Percentiles rank a stretch among this genome's conserved stretches.
Evolutionary conservation across 30 jellyfish, hydroid and myxozoan genomes (phyloP).

Genomic region (Hydractinia echinata): DNA sequence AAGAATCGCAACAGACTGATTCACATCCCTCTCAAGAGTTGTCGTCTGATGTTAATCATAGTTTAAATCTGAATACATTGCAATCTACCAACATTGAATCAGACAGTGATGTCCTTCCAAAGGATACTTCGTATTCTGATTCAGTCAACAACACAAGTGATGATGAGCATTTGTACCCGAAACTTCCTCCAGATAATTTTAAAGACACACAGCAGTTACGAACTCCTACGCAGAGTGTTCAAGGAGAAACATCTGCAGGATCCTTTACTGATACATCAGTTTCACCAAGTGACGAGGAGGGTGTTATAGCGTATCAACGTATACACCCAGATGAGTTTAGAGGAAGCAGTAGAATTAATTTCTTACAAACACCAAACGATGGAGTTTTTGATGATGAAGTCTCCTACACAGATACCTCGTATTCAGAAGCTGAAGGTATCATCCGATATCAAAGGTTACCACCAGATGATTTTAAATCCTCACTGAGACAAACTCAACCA

Average conservation of each 20-base stretch:
- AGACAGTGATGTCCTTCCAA: constrained; percentile 35
- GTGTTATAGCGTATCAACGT: constrained; percentile 24
- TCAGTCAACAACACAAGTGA: constrained; percentile 32
- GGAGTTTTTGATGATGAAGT: constrained; percentile 31
- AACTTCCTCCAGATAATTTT: constrained; percentile 23
- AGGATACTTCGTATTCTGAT: constrained; percentile 39
- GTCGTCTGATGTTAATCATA: constrained; percentile 18
- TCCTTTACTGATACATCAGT: constrained; percentile 23
- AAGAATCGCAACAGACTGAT: constrained; percentile 28
- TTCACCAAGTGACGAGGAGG: constrained; percentile 17
- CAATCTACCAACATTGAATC: constrained; percentile 22
- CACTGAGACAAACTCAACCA: constrained; percentile 26
- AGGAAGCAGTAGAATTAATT: constrained; percentile 8
- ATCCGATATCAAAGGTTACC: constrained; percentile 41
- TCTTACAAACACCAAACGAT: constrained; percentile 16
- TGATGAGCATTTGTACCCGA: constrained; percentile 20
- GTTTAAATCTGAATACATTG: constrained; percentile 21
- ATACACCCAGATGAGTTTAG: constrained; percentile 30
- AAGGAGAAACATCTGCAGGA: constrained; percentile 7
- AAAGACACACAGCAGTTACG: constrained; percentile 1
- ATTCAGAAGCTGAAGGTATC: constrained; percentile 38
- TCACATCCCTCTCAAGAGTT: constrained; percentile 31
- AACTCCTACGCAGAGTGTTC: background rate
- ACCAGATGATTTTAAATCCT: constrained; percentile 29
- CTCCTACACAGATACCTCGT: constrained; percentile 34